These are phyloP conservation scores for Neodon shergylaensis DNA, from an alignment of 2,113 vertebrate genomes.

Conservation along the genomic window DNA sequence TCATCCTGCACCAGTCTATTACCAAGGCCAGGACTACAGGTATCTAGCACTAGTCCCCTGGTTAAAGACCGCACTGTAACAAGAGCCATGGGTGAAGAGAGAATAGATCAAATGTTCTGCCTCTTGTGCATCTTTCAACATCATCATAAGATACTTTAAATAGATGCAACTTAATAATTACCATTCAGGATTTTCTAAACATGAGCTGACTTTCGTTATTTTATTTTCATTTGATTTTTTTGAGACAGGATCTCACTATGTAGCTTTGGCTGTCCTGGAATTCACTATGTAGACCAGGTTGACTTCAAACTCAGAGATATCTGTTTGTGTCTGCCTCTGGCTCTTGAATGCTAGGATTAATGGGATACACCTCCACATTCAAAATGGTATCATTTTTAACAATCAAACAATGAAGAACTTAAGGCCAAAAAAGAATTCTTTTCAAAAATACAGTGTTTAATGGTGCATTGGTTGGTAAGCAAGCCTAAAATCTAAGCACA, in stretches of 20 bases:
- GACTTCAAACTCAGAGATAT: neutral
- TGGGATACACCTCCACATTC: neutral
- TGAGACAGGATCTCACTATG: neutral
- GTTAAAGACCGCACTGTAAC: slow-evolving; percentile 16
- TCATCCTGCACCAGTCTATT: neutral
- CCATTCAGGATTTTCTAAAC: neutral
- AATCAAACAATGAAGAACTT: neutral
- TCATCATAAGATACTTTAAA: neutral
- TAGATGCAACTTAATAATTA: slow-evolving; percentile 41
- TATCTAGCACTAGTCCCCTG: fast-evolving
- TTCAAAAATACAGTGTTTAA: slow-evolving; percentile 23
- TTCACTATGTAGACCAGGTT: neutral
- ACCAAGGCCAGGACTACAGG: neutral
- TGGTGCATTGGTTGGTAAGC: neutral
- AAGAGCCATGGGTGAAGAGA: neutral
- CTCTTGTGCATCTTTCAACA: neutral
- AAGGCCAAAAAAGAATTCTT: neutral
- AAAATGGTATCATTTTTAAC: neutral
- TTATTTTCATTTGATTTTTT: neutral
- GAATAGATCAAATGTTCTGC: neutral
- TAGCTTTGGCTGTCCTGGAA: neutral
- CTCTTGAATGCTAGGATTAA: neutral
- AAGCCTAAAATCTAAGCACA: neutral
- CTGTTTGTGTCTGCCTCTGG: neutral
- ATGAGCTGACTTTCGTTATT: neutral